A percentile compares a stretch with the other conserved stretches of the same genome.
Evolutionary conservation across 2,113 vertebrate species (phyloP).

Genomic region (Semnornis frantzii): DNA sequence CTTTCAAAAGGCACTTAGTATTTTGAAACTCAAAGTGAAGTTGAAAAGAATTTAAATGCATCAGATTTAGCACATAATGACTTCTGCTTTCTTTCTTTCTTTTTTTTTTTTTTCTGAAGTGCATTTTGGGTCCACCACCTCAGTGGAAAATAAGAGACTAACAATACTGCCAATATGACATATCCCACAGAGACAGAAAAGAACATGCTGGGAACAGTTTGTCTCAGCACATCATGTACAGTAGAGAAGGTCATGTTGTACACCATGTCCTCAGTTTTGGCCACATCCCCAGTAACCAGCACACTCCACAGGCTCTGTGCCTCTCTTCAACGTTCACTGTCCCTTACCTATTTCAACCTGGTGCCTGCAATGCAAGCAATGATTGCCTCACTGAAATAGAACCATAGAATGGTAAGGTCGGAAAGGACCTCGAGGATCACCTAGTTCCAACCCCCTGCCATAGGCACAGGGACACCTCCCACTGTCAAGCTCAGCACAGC

Average conservation of each 20-base stretch:
- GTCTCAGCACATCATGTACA: neutral
- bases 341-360: neutral
- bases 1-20: neutral
- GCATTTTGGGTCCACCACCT: neutral
- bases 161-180: neutral
- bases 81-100: neutral
- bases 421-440: no score
- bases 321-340: neutral
- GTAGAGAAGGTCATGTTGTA: neutral
- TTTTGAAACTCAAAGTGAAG: neutral
- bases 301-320: neutral
- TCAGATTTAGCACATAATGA: neutral
- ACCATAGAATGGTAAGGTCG: no score
- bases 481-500: neutral
- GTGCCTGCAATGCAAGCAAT: neutral
- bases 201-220: conserved; percentile 1
- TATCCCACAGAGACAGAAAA: neutral
- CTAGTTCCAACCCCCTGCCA: no score
- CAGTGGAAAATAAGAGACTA: neutral
- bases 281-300: neutral
- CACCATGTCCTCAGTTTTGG: neutral
- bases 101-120: neutral
- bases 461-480: no score
- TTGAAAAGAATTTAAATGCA: neutral
- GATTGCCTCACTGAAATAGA: accelerated